Evolutionary conservation across 2,888 invertebrate genomes (phyloP).

Genomic region (Altica lythri): DNA sequence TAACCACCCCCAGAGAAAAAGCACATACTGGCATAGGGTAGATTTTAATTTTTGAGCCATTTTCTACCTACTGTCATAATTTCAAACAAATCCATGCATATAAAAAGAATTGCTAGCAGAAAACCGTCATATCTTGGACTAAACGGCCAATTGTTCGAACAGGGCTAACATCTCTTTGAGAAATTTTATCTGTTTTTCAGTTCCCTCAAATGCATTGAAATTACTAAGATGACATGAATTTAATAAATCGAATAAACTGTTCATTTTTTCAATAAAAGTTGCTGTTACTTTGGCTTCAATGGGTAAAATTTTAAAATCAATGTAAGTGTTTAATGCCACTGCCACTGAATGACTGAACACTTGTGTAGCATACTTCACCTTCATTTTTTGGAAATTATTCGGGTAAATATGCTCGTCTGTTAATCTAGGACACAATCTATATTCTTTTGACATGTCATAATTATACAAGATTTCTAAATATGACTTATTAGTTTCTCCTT

Average conservation of each 20-base stretch:
- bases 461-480: slow-evolving; percentile 26
- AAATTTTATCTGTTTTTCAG: background rate
- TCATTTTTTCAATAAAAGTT: slow-evolving; percentile 1
- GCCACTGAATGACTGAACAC: slow-evolving; percentile 25
- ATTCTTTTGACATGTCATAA: slow-evolving; percentile 15
- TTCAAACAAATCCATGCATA: background rate
- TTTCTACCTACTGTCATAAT: too few species aligned
- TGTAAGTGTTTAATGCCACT: background rate
- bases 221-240: too few species aligned
- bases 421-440: slow-evolving; percentile 19
- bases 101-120: too few species aligned
- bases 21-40: too few species aligned
- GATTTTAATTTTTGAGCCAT: too few species aligned
- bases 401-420: slow-evolving; percentile 31
- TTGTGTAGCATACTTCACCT: slow-evolving; percentile 34
- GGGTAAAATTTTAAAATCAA: background rate
- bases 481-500: slow-evolving; percentile 15
- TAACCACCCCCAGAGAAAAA: too few species aligned
- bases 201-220: too few species aligned
- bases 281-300: background rate
- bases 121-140: too few species aligned
- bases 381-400: slow-evolving; percentile 39
- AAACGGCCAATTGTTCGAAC: background rate
- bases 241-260: background rate
- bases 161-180: background rate